Evolutionary conservation across 2,797 vertebrate species (phyloP).

Genomic region (Oreochromis grahami): DNA sequence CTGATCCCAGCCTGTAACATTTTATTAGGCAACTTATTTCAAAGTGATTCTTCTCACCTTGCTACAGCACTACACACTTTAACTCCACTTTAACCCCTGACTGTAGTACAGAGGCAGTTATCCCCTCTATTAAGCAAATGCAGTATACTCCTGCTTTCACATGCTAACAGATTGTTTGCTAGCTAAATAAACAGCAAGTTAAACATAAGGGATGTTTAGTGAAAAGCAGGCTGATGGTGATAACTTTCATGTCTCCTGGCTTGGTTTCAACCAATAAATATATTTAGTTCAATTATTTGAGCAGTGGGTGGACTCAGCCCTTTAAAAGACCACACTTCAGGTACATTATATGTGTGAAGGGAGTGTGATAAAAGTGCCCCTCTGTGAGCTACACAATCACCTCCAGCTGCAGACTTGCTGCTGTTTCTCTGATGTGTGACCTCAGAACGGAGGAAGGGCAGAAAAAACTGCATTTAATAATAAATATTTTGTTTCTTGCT

Average conservation of each 20-base stretch:
- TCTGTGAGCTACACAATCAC: background rate
- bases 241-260: background rate
- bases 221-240: background rate
- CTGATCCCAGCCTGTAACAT: background rate
- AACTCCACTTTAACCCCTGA: background rate
- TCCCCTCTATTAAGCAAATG: background rate
- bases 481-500: background rate
- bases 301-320: background rate
- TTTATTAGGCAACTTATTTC: background rate
- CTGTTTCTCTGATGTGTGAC: background rate
- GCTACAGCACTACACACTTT: background rate
- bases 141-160: background rate
- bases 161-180: background rate
- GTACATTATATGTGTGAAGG: constrained; percentile 15
- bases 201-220: background rate
- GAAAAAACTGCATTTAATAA: background rate
- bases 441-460: background rate
- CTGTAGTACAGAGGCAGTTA: fast-evolving
- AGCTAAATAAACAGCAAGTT: background rate
- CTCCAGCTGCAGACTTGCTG: background rate
- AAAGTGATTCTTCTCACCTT: background rate
- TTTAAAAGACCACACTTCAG: constrained; percentile 13
- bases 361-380: constrained; percentile 10
- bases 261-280: background rate
- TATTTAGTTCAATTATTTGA: background rate